phyloP scores from a whole-genome alignment of 2,888 invertebrate genomes.

The Lordiphosa andalusiaca region DNA sequence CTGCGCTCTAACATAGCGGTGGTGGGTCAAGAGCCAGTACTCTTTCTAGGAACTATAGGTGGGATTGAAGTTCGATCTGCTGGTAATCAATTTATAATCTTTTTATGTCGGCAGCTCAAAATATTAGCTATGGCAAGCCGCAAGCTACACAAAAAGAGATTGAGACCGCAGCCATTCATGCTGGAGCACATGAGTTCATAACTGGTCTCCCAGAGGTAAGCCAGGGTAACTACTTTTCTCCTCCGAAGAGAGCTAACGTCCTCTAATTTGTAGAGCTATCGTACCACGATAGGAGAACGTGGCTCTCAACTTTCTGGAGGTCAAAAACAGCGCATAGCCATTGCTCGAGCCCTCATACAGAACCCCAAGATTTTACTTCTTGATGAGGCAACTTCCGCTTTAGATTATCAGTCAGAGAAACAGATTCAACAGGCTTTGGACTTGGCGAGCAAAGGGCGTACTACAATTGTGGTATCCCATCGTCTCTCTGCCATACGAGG shows the following conservation, averaged over 20 bases:
- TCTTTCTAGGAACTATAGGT: constrained; percentile 89
- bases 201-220: constrained; percentile 86
- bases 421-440: constrained; percentile 91
- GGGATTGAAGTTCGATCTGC: neutral
- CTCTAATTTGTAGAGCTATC: constrained; percentile 83
- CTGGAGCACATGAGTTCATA: constrained; percentile 90
- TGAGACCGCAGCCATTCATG: constrained; percentile 86
- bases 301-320: constrained; percentile 91
- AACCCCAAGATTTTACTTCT: constrained; percentile 88
- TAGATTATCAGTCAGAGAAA: constrained; percentile 90
- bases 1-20: constrained; percentile 89
- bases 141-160: constrained; percentile 86
- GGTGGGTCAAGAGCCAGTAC: constrained; percentile 93
- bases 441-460: constrained; percentile 86
- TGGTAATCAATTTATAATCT: neutral
- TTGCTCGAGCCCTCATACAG: constrained; percentile 89
- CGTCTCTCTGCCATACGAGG: constrained; percentile 86
- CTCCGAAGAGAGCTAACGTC: neutral
- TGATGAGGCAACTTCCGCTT: constrained; percentile 92
- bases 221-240: constrained; percentile 58
- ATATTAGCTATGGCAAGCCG: constrained; percentile 87
- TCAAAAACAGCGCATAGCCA: constrained; percentile 92
- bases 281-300: constrained; percentile 89
- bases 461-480: constrained; percentile 89
- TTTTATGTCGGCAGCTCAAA: constrained; percentile 78